Base-by-base conservation (phyloP, 2,888 invertebrate species). In the Sesia apiformis region DNA sequence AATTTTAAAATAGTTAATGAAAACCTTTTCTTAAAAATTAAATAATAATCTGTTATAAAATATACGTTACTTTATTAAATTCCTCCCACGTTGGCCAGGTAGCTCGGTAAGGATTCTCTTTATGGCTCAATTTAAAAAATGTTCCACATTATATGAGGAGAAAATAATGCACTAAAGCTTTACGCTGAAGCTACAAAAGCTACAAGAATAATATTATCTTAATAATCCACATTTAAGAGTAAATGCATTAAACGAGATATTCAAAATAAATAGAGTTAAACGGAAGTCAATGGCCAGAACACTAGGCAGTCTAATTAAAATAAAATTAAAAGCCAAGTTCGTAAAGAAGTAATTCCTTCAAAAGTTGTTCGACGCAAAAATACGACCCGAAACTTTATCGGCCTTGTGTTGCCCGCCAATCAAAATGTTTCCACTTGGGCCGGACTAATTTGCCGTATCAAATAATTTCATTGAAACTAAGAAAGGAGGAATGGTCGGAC, bases 71-170 rank as follows among this genome's bases (percentile, higher is more conserved):
- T 76, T 84, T 84, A 86, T 85, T 84, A 85, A 84, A 83, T 79
- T 84, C 76, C 71, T 72, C 66, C 74, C 69, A 66, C 74, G 71
- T 67, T 74, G 71, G 72, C 71, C 76, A 72, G 74, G 72, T 72
- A 69, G 75, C 77, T 72, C 72, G 70, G 71, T 67, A 69, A 75
- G 74, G 74, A 77, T 78, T 72, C 77, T 70, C 65, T 84, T 86
- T 85, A 87, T 83, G 71, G 74, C 73, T 72, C 80, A 82, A 80
- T 85, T 81, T 79, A 80, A 84, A 81, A 81, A 81, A 78, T 78
- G 76, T 76, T 80, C 74, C 70, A 76, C 76, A 76, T 82, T 81
- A 79, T 78, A 77, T 74, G 72, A 64, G 64, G 64, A 67, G 69
- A 70, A 76, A 79, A 80, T 80, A 79, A 81, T 78, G 76, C 72